A percentile compares a stretch with the other conserved stretches of the same genome.
Evolutionary conservation across 2,888 invertebrate genomes (phyloP).

Genomic region (Tachina grossa): DNA sequence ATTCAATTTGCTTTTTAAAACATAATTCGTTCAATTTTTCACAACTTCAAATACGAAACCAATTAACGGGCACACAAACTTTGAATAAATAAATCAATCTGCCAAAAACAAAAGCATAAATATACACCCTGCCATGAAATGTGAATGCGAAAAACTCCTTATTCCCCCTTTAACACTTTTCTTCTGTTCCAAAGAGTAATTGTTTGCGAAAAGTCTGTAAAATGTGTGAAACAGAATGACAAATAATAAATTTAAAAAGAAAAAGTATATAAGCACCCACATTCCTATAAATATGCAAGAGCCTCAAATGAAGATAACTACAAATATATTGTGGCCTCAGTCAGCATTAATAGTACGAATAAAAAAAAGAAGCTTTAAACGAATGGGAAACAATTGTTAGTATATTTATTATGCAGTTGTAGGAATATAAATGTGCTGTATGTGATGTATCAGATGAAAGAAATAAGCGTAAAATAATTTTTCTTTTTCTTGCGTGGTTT

Average conservation of each 20-base stretch:
- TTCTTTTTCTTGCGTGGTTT: constrained; percentile 25
- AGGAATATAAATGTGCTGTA: constrained; percentile 6
- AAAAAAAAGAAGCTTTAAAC: constrained; percentile 25
- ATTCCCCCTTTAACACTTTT: not conserved
- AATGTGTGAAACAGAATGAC: constrained; percentile 45
- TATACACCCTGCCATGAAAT: not conserved
- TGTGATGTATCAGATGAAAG: not conserved
- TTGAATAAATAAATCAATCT: constrained; percentile 36
- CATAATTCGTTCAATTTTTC: constrained; percentile 29
- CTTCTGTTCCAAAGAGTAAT: constrained; percentile 4
- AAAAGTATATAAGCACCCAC: constrained; percentile 18
- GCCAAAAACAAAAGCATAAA: constrained; percentile 35
- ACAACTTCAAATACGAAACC: constrained; percentile 4
- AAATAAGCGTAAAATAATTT: constrained; percentile 22
- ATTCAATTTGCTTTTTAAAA: constrained; percentile 62
- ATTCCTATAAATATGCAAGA: not conserved
- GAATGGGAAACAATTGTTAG: constrained; percentile 12
- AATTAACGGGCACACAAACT: not conserved
- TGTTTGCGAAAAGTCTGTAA: constrained; percentile 7
- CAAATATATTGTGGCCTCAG: constrained; percentile 31
- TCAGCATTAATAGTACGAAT: not conserved
- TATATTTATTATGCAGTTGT: not conserved
- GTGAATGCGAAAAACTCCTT: constrained; percentile 1
- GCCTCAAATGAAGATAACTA: constrained; percentile 6
- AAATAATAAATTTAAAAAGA: constrained; percentile 37